Base-by-base conservation (phyloP, 2,888 invertebrate species). In the Aproaerema taeniolella region DNA sequence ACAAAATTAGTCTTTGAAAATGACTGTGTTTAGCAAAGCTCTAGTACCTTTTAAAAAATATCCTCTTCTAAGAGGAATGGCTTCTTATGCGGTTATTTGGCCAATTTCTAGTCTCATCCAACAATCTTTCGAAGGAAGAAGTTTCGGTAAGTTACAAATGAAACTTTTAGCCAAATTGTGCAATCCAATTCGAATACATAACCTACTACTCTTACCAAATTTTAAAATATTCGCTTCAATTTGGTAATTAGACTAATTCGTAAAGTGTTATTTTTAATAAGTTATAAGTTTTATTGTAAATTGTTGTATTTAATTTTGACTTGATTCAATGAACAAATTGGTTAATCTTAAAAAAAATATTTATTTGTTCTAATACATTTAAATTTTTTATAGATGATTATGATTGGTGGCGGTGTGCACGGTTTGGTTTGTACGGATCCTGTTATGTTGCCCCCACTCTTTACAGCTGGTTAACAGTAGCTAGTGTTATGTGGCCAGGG, bases 371-470 rank as follows among this genome's bases (percentile, higher is more conserved):
- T n/a, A n/a, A n/a, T n/a, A n/a, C n/a, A n/a, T n/a, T n/a, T n/a
- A n/a, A n/a, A n/a, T n/a, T n/a, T n/a, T n/a, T n/a, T 67, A 44
- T 60, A 88, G 89, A 81, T 29, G 80, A 76, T 46, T 91, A 89
- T 63, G 92, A 92, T 58, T 92, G 91, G 91, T 87, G 79, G 72
- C 89, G 93, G 62, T 90, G 91, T 49, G 73, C 91, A 25, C 88
- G 94, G 45, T 95, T 92, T 76, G 91, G 93, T 58, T 58, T 94
- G 35, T 95, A 93, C 70, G 95, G 95, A n/a, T 91, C 92, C 6
- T 88, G 92, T 33, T 94, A 92, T 70, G 93, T 93, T 12, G 95
- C 95, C 1, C 95, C 95, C 9, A 93, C 93, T 3, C 74, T 95
- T 0, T 95, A 93, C 60, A 89, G 89, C 40, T 95, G 95, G 95